Conservation (phyloP, 2,888 invertebrate genomes). For the Caenorhabditis doughertyi region DNA sequence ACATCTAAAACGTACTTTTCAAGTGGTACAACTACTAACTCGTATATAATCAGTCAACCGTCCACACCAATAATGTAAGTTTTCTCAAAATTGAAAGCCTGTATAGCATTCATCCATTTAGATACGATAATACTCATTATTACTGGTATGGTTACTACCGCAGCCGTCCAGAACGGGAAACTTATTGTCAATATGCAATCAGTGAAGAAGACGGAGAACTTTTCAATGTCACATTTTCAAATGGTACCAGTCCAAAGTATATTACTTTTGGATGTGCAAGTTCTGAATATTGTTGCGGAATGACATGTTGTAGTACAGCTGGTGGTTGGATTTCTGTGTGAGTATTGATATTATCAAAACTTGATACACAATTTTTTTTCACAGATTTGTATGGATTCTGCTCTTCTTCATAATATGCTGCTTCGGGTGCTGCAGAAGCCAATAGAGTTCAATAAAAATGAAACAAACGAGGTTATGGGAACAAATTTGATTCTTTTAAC, state of each 20-base stretch:
- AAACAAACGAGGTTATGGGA: no score
- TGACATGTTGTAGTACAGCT: conserved; percentile 17
- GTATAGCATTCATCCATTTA: background rate
- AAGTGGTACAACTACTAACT: background rate
- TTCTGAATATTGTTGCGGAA: conserved; percentile 42
- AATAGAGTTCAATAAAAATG: background rate
- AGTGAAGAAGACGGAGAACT: conserved; percentile 46
- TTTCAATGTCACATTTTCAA: conserved; percentile 29
- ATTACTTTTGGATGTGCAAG: conserved; percentile 35
- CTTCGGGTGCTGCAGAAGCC: conserved; percentile 4
- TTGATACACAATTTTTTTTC: background rate
- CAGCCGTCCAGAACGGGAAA: conserved; percentile 14
- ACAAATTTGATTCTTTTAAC: no score
- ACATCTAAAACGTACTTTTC: conserved; percentile 21
- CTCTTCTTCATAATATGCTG: no score
- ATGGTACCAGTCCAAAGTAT: conserved; percentile 22
- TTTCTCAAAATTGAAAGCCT: no score
- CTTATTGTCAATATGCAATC: conserved; percentile 37
- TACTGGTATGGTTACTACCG: conserved; percentile 42
- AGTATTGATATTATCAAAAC: background rate
- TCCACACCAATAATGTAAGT: conserved; percentile 35
- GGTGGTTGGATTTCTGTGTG: conserved; percentile 34
- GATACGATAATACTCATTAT: conserved; percentile 41
- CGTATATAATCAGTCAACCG: conserved; percentile 23
- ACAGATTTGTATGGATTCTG: conserved; percentile 4